These are phyloP conservation scores for Euwallacea fornicatus DNA, from an alignment of 1,140 invertebrate genomes.

Conservation along the genomic window DNA sequence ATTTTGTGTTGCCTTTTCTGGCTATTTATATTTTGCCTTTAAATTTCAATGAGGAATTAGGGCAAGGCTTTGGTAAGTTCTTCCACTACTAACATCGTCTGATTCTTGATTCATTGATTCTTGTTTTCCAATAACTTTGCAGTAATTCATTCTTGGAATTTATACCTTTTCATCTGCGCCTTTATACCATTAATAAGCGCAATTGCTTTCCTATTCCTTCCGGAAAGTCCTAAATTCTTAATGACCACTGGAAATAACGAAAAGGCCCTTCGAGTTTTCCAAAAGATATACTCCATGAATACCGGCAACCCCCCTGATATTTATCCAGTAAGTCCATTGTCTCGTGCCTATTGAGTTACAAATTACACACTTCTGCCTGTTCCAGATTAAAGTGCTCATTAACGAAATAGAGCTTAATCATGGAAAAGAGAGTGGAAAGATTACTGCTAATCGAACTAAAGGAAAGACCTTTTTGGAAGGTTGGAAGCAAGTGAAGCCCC, in stretches of 20 bases:
- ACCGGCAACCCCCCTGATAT: constrained; percentile 60
- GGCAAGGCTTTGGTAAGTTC: constrained; percentile 35
- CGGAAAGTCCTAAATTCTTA: constrained; percentile 81
- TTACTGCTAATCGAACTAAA: constrained; percentile 31
- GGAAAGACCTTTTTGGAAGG: constrained; percentile 30
- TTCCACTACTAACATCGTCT: background rate
- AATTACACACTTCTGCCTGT: background rate
- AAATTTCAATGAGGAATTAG: constrained; percentile 29
- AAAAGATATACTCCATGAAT: constrained; percentile 63
- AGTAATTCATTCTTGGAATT: constrained; percentile 69
- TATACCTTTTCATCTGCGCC: constrained; percentile 69
- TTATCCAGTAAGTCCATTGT: constrained; percentile 61
- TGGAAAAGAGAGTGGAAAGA: constrained; percentile 14
- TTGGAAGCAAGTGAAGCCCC: constrained; percentile 32
- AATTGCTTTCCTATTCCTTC: constrained; percentile 59
- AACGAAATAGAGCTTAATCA: constrained; percentile 36
- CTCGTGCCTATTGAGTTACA: background rate
- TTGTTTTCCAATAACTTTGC: constrained; percentile 38
- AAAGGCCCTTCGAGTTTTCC: constrained; percentile 65
- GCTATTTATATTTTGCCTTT: constrained; percentile 41
- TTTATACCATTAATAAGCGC: constrained; percentile 69
- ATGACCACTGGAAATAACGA: constrained; percentile 71
- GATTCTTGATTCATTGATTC: background rate
- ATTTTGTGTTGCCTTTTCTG: constrained; percentile 40
- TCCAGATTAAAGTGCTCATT: constrained; percentile 40